phyloP scores from a whole-genome alignment of 1,140 invertebrate species.

The Drosophila pandora region DNA sequence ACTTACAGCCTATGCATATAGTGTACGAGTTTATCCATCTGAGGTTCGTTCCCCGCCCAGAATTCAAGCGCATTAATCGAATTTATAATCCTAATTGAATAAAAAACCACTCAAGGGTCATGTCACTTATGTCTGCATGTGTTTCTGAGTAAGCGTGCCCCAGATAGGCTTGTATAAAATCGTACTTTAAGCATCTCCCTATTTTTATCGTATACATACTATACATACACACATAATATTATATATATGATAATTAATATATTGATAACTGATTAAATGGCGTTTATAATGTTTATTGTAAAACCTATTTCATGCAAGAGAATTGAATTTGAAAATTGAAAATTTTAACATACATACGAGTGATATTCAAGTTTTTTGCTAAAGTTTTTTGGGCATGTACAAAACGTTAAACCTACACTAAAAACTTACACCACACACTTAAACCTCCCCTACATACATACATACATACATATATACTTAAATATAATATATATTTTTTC shows the following conservation, averaged over 20 bases:
- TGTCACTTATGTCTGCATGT: slow-evolving; percentile 33
- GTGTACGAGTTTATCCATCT: slow-evolving; percentile 29
- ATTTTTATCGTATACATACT: slow-evolving; percentile 50
- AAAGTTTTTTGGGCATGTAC: slow-evolving; percentile 55
- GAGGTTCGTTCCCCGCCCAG: slow-evolving; percentile 31
- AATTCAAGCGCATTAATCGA: slow-evolving; percentile 47
- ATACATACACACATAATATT: slow-evolving; percentile 20
- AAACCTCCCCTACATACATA: background rate
- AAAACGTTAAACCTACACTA: slow-evolving; percentile 43
- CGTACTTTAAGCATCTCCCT: slow-evolving; percentile 48
- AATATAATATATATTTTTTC: slow-evolving; percentile 46
- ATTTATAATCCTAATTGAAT: slow-evolving; percentile 40
- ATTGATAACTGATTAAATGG: slow-evolving; percentile 54
- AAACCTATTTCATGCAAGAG: slow-evolving; percentile 75
- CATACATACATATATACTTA: slow-evolving; percentile 26
- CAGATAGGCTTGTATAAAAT: slow-evolving; percentile 45
- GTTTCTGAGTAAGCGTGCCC: slow-evolving; percentile 12
- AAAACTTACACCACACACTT: slow-evolving; percentile 11
- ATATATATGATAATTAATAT: slow-evolving; percentile 28
- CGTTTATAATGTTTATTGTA: slow-evolving; percentile 69
- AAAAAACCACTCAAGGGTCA: slow-evolving; percentile 29
- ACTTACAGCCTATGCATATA: slow-evolving; percentile 6
- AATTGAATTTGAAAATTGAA: slow-evolving; percentile 73
- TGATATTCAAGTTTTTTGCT: slow-evolving; percentile 55
- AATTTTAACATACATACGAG: slow-evolving; percentile 59